A percentile compares a stretch with the other conserved stretches of the same genome.
Evolutionary conservation across 2,888 invertebrate species (phyloP).

Genomic region (Aplocera efformata): DNA sequence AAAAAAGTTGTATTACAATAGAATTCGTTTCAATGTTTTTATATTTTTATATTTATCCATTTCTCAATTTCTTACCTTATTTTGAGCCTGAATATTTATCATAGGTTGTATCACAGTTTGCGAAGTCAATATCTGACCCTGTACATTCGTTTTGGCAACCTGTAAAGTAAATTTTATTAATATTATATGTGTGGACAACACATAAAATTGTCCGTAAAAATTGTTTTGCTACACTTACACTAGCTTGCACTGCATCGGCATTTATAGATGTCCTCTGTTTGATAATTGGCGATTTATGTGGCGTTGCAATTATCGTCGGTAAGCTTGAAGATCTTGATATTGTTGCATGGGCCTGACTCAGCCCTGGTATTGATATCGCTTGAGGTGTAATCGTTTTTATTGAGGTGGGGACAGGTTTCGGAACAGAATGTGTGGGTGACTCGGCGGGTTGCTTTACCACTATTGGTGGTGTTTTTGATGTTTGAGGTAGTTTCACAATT

Average conservation of each 20-base stretch:
- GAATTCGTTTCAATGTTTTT: too few species aligned
- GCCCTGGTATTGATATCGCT: constrained; percentile 21
- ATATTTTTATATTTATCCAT: too few species aligned
- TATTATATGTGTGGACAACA: not conserved
- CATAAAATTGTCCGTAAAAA: constrained; percentile 3
- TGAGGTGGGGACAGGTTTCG: constrained; percentile 14
- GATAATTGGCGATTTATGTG: constrained; percentile 57
- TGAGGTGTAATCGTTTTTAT: constrained; percentile 25
- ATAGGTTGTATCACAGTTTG: constrained; percentile 40
- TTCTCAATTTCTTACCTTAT: constrained; percentile 37
- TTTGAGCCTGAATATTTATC: constrained; percentile 37
- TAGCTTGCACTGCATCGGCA: constrained; percentile 43
- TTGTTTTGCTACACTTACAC: constrained; percentile 36
- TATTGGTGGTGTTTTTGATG: constrained; percentile 12
- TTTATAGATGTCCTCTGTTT: constrained; percentile 60
- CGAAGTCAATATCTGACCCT: constrained; percentile 32
- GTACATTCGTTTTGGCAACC: constrained; percentile 32
- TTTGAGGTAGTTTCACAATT: constrained; percentile 10
- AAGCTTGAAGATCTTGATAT: constrained; percentile 39
- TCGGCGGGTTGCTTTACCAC: constrained; percentile 22
- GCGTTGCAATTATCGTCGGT: constrained; percentile 49
- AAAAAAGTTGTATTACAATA: not conserved
- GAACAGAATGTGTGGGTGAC: constrained; percentile 14
- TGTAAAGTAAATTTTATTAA: constrained; percentile 10
- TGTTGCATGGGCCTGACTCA: constrained; percentile 30